A percentile compares a stretch with the other conserved stretches of the same genome.
phyloP scores from a whole-genome alignment of 2,888 invertebrate genomes.

The Siphonodentalium dalli region DNA sequence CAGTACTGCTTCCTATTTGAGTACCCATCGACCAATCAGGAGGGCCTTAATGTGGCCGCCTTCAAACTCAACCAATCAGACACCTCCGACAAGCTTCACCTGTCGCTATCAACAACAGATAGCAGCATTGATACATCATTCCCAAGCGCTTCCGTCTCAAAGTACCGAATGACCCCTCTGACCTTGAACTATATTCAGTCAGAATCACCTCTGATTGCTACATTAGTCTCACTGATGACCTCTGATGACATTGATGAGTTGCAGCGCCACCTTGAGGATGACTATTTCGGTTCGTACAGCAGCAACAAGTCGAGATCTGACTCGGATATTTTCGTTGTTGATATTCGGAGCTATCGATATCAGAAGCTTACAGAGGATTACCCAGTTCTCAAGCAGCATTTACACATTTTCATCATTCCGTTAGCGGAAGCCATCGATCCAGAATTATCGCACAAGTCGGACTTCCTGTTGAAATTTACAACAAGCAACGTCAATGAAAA shows the following conservation, averaged over 20 bases:
- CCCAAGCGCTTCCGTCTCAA: too few relatives aligned
- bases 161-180: conserved; percentile 45
- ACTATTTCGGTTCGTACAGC: conserved; percentile 37
- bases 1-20: too few relatives aligned
- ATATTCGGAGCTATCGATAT: conserved; percentile 57
- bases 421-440: conserved; percentile 50
- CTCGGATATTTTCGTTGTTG: conserved; percentile 53
- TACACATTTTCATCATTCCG: conserved; percentile 51
- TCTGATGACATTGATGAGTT: conserved; percentile 54
- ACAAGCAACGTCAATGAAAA: conserved; percentile 48
- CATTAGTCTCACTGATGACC: conserved; percentile 55
- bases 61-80: too few relatives aligned
- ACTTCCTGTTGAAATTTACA: conserved; percentile 53
- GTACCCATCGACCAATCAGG: too few relatives aligned
- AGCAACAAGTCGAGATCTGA: conserved; percentile 30
- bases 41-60: too few relatives aligned
- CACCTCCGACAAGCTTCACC: too few relatives aligned
- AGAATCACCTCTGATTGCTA: conserved; percentile 54
- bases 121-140: too few relatives aligned
- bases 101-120: too few relatives aligned
- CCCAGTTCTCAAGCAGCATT: conserved; percentile 50
- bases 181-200: conserved; percentile 56
- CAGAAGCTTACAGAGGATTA: conserved; percentile 51
- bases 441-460: conserved; percentile 44
- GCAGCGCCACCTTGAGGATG: conserved; percentile 43